Evolutionary conservation across 1,140 invertebrate genomes (phyloP).

Genomic region (Achroia grisella): DNA sequence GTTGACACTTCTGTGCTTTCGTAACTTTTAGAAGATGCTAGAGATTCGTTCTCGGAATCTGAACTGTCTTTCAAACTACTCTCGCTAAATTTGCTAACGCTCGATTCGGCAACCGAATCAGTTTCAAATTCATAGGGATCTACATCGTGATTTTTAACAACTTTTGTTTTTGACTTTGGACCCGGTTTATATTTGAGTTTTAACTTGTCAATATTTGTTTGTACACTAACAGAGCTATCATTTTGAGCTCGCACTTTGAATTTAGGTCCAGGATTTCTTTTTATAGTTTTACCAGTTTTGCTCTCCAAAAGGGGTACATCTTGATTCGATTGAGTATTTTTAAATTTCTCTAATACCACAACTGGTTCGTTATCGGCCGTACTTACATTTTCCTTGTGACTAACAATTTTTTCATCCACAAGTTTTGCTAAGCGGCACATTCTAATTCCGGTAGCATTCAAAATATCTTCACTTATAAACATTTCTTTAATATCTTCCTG

Average conservation of each 20-base stretch:
- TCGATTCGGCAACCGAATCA: conserved; percentile 40
- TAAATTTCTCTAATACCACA: conserved; percentile 38
- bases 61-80: conserved; percentile 24
- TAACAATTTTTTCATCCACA: conserved; percentile 32
- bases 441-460: conserved; percentile 69
- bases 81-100: conserved; percentile 19
- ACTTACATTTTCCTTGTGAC: conserved; percentile 14
- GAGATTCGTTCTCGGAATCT: conserved; percentile 42
- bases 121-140: conserved; percentile 54
- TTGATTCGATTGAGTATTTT: conserved; percentile 17
- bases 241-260: conserved; percentile 27
- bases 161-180: conserved; percentile 49
- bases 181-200: conserved; percentile 31
- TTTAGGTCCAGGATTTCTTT: conserved; percentile 34
- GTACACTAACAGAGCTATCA: conserved; percentile 4
- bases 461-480: conserved; percentile 77
- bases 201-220: conserved; percentile 13
- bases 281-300: conserved; percentile 17
- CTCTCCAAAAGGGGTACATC: conserved; percentile 3
- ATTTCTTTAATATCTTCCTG: conserved; percentile 81
- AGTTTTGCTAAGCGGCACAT: conserved; percentile 71
- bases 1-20: conserved; percentile 30
- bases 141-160: conserved; percentile 13
- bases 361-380: conserved; percentile 24
- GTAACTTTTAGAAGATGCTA: conserved; percentile 37